Percentiles rank a stretch among this genome's conserved stretches.
Conservation (phyloP, 2,113 vertebrate genomes). For the Donacobius atricapilla region DNA sequence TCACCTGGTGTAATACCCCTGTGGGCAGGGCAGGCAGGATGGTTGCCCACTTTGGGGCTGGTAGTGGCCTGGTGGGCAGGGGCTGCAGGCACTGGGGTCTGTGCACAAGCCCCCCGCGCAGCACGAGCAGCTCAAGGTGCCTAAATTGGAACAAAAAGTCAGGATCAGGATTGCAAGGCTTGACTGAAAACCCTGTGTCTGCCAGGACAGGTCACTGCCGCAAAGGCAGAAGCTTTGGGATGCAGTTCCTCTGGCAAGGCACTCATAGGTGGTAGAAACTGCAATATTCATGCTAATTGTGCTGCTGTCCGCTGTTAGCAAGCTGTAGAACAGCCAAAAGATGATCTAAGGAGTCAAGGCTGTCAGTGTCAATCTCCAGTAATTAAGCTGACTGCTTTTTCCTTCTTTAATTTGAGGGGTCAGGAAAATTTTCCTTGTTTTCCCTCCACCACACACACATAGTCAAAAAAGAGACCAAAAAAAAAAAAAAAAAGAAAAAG, state of each 20-base stretch:
- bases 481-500: background rate
- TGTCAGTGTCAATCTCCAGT: background rate
- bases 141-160: conserved; percentile 38
- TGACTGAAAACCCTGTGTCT: background rate
- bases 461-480: too few species aligned
- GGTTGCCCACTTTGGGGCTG: conserved; percentile 76
- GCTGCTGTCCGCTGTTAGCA: background rate
- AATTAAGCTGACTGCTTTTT: background rate
- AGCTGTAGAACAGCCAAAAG: background rate
- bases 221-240: background rate
- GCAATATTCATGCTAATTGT: background rate
- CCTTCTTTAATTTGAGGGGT: background rate
- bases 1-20: conserved; percentile 80
- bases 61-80: conserved; percentile 76
- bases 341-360: background rate
- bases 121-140: conserved; percentile 76
- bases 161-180: background rate
- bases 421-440: background rate
- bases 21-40: conserved; percentile 76
- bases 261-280: background rate
- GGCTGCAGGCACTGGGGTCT: conserved; percentile 69
- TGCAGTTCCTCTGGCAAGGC: background rate
- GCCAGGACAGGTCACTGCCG: background rate
- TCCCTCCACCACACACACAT: background rate
- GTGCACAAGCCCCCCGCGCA: conserved; percentile 73